Conservation (phyloP, 2,888 invertebrate genomes). For the Tupiocoris notatus region DNA sequence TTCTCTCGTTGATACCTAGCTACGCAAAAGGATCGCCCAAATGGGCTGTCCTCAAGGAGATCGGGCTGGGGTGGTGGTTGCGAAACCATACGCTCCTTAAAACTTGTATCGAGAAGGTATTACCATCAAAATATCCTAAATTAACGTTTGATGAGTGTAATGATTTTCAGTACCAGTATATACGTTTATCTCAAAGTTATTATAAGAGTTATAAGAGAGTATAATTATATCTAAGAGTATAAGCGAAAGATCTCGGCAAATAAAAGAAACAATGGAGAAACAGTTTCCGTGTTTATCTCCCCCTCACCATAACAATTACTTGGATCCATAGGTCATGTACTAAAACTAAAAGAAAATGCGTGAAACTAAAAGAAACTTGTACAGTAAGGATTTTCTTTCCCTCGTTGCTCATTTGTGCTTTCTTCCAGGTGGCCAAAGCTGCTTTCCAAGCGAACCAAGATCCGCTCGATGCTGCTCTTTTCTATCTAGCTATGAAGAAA, state of each 20-base stretch:
- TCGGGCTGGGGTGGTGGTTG: constrained; percentile 97
- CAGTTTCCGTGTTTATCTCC: too few species aligned
- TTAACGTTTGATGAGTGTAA: neutral
- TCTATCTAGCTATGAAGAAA: constrained; percentile 97
- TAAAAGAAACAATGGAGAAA: too few species aligned
- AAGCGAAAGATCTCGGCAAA: too few species aligned
- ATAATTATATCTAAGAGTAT: too few species aligned
- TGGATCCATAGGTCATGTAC: too few species aligned
- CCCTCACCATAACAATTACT: too few species aligned
- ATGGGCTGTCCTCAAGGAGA: constrained; percentile 87
- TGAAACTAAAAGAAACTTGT: too few species aligned
- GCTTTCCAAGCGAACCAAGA: constrained; percentile 89
- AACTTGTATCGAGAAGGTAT: constrained; percentile 79
- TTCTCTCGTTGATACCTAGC: constrained; percentile 84
- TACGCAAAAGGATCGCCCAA: constrained; percentile 80
- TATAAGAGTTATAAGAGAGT: too few species aligned
- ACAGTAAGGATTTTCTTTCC: neutral
- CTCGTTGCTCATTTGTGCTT: too few species aligned
- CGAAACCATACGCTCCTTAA: constrained; percentile 78
- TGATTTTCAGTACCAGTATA: neutral
- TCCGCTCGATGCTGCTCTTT: constrained; percentile 95
- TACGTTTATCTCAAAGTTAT: neutral
- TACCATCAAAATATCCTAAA: constrained; percentile 37
- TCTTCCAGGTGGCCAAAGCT: constrained; percentile 76
- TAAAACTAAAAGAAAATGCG: too few species aligned